Evolutionary conservation across 2,113 vertebrate genomes (phyloP).

Genomic region (Clarias batrachus): DNA sequence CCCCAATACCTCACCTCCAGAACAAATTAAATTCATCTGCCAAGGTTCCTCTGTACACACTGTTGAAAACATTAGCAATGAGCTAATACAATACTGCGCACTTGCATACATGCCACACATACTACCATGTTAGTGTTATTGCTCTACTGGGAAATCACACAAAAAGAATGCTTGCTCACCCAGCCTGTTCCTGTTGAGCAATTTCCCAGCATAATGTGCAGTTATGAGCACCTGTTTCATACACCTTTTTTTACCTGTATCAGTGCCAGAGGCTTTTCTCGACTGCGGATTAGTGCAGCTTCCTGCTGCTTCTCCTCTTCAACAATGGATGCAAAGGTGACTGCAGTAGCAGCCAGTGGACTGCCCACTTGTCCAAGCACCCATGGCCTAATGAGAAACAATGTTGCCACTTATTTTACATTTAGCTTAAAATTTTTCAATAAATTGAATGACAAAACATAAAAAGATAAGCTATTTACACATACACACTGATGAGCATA

Average conservation of each 20-base stretch:
- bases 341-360: constrained; percentile 68
- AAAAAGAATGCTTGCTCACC: neutral
- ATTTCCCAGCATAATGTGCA: neutral
- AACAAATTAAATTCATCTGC: too few relatives aligned
- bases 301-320: constrained; percentile 94
- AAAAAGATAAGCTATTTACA: neutral
- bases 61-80: neutral
- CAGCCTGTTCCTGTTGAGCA: neutral
- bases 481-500: neutral
- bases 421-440: neutral
- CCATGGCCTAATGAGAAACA: constrained; percentile 82
- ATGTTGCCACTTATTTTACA: neutral
- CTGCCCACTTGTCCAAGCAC: constrained; percentile 72
- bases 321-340: constrained; percentile 91
- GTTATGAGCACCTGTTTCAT: neutral
- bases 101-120: neutral
- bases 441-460: neutral
- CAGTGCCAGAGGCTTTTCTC: constrained; percentile 93
- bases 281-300: constrained; percentile 89
- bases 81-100: neutral
- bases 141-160: neutral
- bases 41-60: neutral
- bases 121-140: neutral
- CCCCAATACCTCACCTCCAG: too few relatives aligned
- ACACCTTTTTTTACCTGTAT: constrained; percentile 83